phyloP scores from a whole-genome alignment of 2,797 vertebrate species.

The Bufotes viridis region DNA sequence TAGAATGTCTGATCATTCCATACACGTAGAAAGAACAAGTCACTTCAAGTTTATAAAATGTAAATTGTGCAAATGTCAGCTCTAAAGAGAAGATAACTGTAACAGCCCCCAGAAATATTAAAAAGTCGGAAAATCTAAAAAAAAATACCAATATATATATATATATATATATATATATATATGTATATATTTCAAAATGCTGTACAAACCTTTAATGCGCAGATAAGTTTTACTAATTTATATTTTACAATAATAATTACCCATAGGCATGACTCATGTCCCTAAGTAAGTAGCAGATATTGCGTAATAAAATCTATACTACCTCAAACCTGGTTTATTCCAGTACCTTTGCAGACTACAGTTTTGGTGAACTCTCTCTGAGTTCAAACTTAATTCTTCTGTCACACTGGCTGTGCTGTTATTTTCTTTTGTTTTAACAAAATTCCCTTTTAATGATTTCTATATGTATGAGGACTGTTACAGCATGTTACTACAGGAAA shows the following conservation, averaged over 20 bases:
- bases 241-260: conserved; percentile 1
- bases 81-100: not conserved
- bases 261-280: not conserved
- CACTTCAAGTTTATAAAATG: not conserved
- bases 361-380: not conserved
- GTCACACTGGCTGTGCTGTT: not conserved
- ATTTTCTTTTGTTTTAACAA: not conserved
- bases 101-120: too few species aligned
- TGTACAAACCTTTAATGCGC: too few species aligned
- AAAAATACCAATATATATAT: too few species aligned
- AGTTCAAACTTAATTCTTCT: not conserved
- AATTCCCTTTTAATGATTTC: not conserved
- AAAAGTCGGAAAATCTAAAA: too few species aligned
- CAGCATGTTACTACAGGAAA: not conserved
- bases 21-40: not conserved
- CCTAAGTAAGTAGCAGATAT: not conserved
- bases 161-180: too few species aligned
- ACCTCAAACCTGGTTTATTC: not conserved
- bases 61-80: not conserved
- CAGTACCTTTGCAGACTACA: not conserved
- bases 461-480: not conserved
- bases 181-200: too few species aligned
- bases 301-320: not conserved
- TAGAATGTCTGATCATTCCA: not conserved
- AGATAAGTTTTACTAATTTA: not conserved